Base-by-base conservation (phyloP, 1,140 invertebrate species). In the Eriocheir sinensis region DNA sequence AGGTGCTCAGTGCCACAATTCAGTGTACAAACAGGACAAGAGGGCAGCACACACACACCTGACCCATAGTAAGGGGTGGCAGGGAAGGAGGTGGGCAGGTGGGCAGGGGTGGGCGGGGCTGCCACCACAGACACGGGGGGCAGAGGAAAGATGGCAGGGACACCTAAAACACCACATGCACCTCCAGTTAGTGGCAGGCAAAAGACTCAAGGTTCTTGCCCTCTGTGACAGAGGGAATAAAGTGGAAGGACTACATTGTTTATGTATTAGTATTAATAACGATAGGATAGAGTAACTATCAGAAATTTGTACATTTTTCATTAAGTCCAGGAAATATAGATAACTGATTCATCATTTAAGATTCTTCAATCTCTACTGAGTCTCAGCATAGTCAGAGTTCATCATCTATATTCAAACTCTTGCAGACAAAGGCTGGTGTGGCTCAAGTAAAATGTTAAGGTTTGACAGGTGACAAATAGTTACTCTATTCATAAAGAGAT, bases 101-200 rank as follows among this genome's bases (percentile, higher is more conserved):
- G 89, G 40, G 86, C 93, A 72, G 93, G 89, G 53, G 89, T 72
- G 88, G 79, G 48, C 34, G 89, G 53, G 44, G 60, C 93, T 17
- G 40, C 80, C 93, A 94, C 36, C 44, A 92, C 90, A 86, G 89
- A 91, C 80, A 72, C 83, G 41, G 94, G 94, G 34, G 94, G 89
- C 81, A 91, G 89, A 91, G 94, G 94, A 72, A 91, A 91, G 48
- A 60, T 53, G 3, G 80, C 90, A n/a, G 81, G 81, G 36, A 38
- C 34, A 94, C 89, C 94, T 94, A 91, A n/a, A 88, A 92, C 44
- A 83, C 32, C 92, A 93, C 53, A 90, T 90, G 86, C 86, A 89
- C 4, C 60, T 60, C 86, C 38, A 91, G 80, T 32, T 79, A 80
- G 8, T 32, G 40, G 81, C n/a, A 21, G 91, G 80, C 27, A 48